Conservation (phyloP, 2,888 invertebrate species). For the Geotrupes spiniger region DNA sequence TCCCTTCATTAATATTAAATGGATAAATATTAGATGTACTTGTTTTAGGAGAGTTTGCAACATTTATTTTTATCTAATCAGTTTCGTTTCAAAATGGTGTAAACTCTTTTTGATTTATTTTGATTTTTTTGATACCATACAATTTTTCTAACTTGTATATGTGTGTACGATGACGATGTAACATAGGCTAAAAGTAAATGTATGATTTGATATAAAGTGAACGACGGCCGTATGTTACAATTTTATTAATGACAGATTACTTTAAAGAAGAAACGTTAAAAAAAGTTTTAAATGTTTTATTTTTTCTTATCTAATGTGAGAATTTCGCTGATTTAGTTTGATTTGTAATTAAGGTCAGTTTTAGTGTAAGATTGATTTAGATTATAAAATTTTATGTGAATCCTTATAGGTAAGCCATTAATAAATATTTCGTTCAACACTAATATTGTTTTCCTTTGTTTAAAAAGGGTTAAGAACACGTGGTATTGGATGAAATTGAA, state of each 20-base stretch:
- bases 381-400: constrained; percentile 17
- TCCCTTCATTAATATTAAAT: constrained; percentile 27
- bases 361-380: constrained; percentile 11
- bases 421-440: constrained; percentile 48
- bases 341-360: constrained; percentile 18
- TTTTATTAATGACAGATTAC: not conserved
- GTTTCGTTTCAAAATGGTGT: constrained; percentile 19
- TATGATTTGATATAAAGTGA: constrained; percentile 21
- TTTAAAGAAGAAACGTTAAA: too few relatives aligned
- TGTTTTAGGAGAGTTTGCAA: constrained; percentile 24
- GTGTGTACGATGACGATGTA: constrained; percentile 12
- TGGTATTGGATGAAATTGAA: constrained; percentile 74
- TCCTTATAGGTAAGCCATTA: constrained; percentile 35
- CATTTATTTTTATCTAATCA: constrained; percentile 13
- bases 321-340: constrained; percentile 3
- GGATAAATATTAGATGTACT: constrained; percentile 25
- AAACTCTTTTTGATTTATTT: constrained; percentile 24
- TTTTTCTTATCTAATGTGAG: not conserved
- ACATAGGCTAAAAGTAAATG: constrained; percentile 11
- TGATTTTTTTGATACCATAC: constrained; percentile 13
- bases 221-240: constrained; percentile 4
- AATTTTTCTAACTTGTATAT: constrained; percentile 1
- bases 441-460: constrained; percentile 75
- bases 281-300: constrained; percentile 2
- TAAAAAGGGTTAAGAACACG: constrained; percentile 80